Conservation (phyloP, 2,113 vertebrate species). For the Pogonocichla stellata region DNA sequence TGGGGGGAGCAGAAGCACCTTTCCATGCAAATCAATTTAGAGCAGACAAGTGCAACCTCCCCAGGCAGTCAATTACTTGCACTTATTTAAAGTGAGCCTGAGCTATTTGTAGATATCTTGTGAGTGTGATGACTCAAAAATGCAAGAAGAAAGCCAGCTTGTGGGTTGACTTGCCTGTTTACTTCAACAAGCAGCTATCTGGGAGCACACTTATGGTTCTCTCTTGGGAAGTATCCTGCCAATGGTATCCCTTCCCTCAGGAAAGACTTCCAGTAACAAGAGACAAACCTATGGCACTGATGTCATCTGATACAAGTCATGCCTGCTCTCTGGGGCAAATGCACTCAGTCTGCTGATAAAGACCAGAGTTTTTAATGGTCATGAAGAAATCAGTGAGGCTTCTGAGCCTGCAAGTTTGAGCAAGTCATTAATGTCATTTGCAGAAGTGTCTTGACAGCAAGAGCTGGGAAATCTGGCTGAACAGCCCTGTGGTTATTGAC, state of each 20-base stretch:
- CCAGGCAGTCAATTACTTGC: background rate
- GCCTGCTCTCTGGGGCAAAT: background rate
- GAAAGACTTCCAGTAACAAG: background rate
- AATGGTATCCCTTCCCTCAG: background rate
- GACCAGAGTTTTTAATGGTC: background rate
- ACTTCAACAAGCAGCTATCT: background rate
- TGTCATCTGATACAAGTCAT: background rate
- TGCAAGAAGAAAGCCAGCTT: background rate
- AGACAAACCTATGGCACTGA: background rate
- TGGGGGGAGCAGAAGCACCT: background rate
- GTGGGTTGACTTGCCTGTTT: background rate
- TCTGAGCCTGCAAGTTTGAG: background rate
- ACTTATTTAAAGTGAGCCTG: background rate
- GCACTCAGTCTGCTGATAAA: background rate
- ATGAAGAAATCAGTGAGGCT: background rate
- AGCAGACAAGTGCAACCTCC: background rate
- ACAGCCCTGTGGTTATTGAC: conserved; percentile 60
- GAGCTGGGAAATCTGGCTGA: conserved; percentile 74
- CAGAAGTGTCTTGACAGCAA: conserved; percentile 74
- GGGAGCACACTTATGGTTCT: background rate
- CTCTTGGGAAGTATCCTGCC: background rate
- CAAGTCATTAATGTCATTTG: background rate
- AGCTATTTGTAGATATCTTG: background rate
- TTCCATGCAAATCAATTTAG: background rate
- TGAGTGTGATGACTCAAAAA: background rate